phyloP scores from a whole-genome alignment of 2,888 invertebrate species.

The Diadegma fenestrale region DNA sequence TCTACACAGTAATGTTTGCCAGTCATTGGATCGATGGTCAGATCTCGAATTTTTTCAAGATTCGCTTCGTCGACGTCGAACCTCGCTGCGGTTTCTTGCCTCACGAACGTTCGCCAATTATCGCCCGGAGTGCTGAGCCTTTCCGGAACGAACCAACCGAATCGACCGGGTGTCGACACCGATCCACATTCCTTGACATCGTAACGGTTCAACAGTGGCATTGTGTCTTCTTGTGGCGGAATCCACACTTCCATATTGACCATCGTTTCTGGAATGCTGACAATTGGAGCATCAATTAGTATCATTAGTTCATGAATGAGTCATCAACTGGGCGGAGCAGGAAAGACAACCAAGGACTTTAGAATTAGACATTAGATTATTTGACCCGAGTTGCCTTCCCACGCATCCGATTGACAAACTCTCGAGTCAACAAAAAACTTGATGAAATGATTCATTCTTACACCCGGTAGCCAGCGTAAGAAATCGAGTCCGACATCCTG shows the following conservation, averaged over 20 bases:
- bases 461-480: slow-evolving; percentile 72
- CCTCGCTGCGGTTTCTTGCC: slow-evolving; percentile 84
- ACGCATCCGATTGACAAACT: not conserved
- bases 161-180: slow-evolving; percentile 86
- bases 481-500: slow-evolving; percentile 78
- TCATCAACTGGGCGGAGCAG: not conserved
- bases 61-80: slow-evolving; percentile 85
- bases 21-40: slow-evolving; percentile 77
- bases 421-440: not conserved
- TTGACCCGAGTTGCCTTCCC: not conserved
- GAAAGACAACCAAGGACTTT: not conserved
- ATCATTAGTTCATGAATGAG: not conserved
- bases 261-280: slow-evolving; percentile 85
- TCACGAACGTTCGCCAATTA: slow-evolving; percentile 87
- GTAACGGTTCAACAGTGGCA: slow-evolving; percentile 82
- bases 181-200: slow-evolving; percentile 86
- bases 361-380: no score
- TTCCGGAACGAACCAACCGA: slow-evolving; percentile 89
- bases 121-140: slow-evolving; percentile 83
- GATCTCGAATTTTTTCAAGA: slow-evolving; percentile 78
- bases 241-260: slow-evolving; percentile 91
- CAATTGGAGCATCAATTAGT: slow-evolving; percentile 55
- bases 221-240: slow-evolving; percentile 87
- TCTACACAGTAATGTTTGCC: slow-evolving; percentile 85
- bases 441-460: slow-evolving; percentile 72